Conservation (phyloP, 1,140 invertebrate species). For the Camponotus vicinus region DNA sequence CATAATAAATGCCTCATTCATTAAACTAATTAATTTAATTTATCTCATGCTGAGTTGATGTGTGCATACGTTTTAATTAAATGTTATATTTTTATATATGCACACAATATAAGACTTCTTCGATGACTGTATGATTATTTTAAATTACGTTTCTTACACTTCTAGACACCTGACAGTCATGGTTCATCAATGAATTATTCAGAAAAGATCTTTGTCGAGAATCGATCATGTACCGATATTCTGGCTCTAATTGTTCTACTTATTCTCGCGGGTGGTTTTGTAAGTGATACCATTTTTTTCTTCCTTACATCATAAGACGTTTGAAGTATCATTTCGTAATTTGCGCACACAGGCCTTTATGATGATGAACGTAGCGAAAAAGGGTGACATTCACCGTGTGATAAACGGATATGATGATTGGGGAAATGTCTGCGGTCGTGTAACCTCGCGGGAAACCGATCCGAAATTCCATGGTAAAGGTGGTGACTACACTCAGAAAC, state of each 20-base stretch:
- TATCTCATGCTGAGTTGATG: not conserved
- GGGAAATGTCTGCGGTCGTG: constrained; percentile 89
- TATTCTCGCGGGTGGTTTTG: constrained; percentile 86
- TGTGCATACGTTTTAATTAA: not conserved
- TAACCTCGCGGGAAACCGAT: constrained; percentile 79
- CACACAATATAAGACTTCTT: not conserved
- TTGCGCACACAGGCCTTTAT: constrained; percentile 83
- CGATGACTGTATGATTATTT: not conserved
- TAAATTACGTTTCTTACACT: not conserved
- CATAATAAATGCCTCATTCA: not conserved
- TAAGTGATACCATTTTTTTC: constrained; percentile 80
- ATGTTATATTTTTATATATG: not conserved
- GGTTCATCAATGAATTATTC: constrained; percentile 59
- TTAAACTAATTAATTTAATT: not conserved
- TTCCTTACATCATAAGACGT: not conserved
- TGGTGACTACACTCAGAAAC: constrained; percentile 83
- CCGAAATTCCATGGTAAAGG: constrained; percentile 84
- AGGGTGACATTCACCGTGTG: constrained; percentile 88
- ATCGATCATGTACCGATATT: constrained; percentile 88
- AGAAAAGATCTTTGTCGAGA: constrained; percentile 76
- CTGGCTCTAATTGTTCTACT: constrained; percentile 87
- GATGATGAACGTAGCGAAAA: constrained; percentile 84
- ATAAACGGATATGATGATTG: constrained; percentile 90
- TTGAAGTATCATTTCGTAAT: constrained; percentile 20
- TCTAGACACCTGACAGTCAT: constrained; percentile 73